Evolutionary conservation across 2,113 vertebrate species (phyloP), one percentile per base, ranked within the genome.

Genomic region (Polyodon spathula): DNA sequence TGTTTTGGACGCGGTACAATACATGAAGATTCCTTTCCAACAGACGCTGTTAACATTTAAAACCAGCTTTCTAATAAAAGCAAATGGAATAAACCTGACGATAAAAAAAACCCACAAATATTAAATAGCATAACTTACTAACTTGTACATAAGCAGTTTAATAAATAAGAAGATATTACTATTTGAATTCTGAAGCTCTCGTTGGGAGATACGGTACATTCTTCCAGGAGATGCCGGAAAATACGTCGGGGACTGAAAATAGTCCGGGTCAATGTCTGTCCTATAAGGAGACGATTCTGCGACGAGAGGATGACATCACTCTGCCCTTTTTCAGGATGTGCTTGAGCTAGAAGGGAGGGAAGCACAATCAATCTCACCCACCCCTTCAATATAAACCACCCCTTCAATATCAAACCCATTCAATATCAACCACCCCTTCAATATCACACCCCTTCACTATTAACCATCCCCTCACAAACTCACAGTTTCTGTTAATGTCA

Each of bases 301-400:
- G 86, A 60, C 86, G 78, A 59, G 79, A 77, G 2, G 84, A 84
- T 66, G 81, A 58, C 15, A 58, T 54, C 1, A 51, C 66, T 3
- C 85, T 88, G 63, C 89, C 83, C 72, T 86, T 92, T 77, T 92
- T 92, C 80, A 95, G 68, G 65, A 95, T 74, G 59, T 88, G 76
- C 71, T 91, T 93, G 38, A 95, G 88, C 93, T 95, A 63, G 2
- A 50, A 14, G 54, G 42, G 56, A 59, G 57, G 54, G 37, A 53
- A 8, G 42, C 12, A 60, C 4, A 37, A 14, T 48, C 46, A n/a
- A n/a, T n/a, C n/a, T n/a, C n/a, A n/a, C n/a, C n/a, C n/a, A n/a
- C n/a, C n/a, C n/a, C n/a, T n/a, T n/a, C n/a, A n/a, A n/a, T n/a
- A n/a, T n/a, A n/a, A n/a, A n/a, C n/a, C n/a, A n/a, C n/a, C n/a